A percentile compares a stretch with the other conserved stretches of the same genome.
Evolutionary conservation across 2,888 invertebrate genomes (phyloP).

Genomic region (Lacanobia oleracea): DNA sequence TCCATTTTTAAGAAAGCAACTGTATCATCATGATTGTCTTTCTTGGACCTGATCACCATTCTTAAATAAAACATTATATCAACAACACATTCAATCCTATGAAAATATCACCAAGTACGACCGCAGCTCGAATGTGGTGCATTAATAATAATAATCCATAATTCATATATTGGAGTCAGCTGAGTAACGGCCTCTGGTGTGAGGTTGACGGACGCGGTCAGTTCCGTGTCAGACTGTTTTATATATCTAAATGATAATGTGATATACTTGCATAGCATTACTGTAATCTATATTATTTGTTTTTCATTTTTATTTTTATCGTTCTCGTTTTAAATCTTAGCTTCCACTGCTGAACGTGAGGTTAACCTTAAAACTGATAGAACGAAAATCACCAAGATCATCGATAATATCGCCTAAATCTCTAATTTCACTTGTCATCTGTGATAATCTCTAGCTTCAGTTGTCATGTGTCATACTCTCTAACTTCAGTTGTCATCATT

Average conservation of each 20-base stretch:
- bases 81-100: neutral
- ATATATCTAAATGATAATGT: conserved; percentile 29
- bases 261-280: conserved; percentile 11
- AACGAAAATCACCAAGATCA: no score
- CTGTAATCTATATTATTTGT: neutral
- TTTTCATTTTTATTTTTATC: neutral
- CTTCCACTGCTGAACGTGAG: no score
- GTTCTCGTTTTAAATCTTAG: no score
- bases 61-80: neutral
- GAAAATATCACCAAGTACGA: conserved; percentile 4
- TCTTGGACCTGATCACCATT: neutral
- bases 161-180: conserved; percentile 46
- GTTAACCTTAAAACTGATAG: no score
- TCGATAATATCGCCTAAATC: neutral
- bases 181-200: conserved; percentile 49
- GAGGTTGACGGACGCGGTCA: conserved; percentile 54
- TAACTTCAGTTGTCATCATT: no score
- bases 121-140: conserved; percentile 15
- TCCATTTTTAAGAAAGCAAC: no score
- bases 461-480: no score
- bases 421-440: no score
- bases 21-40: neutral
- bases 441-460: no score
- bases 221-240: conserved; percentile 47
- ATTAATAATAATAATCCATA: conserved; percentile 54